Evolutionary conservation across 2,888 invertebrate genomes (phyloP), one percentile per base, ranked within the genome.

Genomic region (Helleia helle): DNA sequence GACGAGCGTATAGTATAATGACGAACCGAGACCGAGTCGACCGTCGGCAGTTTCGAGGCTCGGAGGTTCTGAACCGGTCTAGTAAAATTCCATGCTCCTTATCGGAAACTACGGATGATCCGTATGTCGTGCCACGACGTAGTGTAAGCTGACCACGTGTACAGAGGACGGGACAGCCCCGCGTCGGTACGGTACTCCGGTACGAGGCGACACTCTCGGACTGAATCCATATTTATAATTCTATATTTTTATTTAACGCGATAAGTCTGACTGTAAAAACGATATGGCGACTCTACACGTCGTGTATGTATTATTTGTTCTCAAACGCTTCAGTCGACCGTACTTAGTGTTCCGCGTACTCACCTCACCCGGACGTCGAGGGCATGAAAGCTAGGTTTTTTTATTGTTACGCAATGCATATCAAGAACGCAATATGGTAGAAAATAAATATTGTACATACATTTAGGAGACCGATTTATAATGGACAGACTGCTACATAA

Each of bases 321-420:
- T 67, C 65, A 70, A 69, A 70, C 66, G 80, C 81, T 81, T 80
- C 71, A 71, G 59, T 69, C 67, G 71, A 76, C 72, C 65, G 79
- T 79, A 80, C 77, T 77, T 76, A 76, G 72, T 61, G 59, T 63
- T 62, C 64, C 61, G 64, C 51, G 58, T 47, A 66, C 52, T 56
- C 59, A 56, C 57, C 60, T 58, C 68, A 64, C 56, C 69, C 67
- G 69, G 71, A 68, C 62, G 70, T 67, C 65, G 56, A 65, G 63
- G 72, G 74, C 79, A 73, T 75, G 64, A 71, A 72, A 79, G 81
- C 81, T 79, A 79, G 65, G 74, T 80, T 81, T 81, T 81, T 81
- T 81, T 83, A 81, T 83, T 83, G 84, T 83, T 83, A 81, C 84
- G 84, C 84, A 72, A 84, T 83, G 84, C 84, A 83, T 84, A 84